A percentile compares a stretch with the other conserved stretches of the same genome.
These are phyloP conservation scores for Opisthograptis luteolata DNA, from an alignment of 2,888 invertebrate genomes.

Conservation along the genomic window DNA sequence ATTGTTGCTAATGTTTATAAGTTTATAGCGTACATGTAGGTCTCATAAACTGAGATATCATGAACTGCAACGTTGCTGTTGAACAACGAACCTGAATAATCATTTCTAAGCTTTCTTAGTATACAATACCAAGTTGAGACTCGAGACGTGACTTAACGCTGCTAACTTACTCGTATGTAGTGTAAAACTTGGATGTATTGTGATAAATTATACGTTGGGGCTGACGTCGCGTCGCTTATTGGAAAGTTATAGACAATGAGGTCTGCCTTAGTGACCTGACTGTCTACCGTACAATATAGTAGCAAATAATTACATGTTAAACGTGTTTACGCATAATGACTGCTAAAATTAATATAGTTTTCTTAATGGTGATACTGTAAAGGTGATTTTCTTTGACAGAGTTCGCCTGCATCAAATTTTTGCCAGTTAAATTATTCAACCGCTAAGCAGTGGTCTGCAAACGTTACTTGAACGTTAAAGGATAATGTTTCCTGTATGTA, in stretches of 20 bases:
- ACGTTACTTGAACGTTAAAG: no score
- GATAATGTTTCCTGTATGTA: no score
- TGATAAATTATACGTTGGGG: slow-evolving; percentile 8
- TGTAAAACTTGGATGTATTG: slow-evolving; percentile 6
- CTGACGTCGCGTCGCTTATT: slow-evolving; percentile 30
- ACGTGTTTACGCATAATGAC: slow-evolving; percentile 5
- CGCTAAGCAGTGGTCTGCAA: no score
- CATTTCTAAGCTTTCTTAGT: slow-evolving; percentile 33
- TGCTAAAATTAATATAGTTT: slow-evolving; percentile 23
- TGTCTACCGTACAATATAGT: slow-evolving; percentile 28
- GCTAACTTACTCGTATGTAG: slow-evolving; percentile 13
- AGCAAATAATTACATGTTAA: slow-evolving; percentile 9
- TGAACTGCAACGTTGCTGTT: slow-evolving; percentile 57
- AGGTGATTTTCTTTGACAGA: no score
- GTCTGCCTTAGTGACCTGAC: slow-evolving; percentile 50
- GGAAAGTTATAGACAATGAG: slow-evolving; percentile 52
- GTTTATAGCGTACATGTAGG: slow-evolving; percentile 39
- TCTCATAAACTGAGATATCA: slow-evolving; percentile 48
- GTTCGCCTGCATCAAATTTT: no score
- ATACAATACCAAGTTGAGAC: slow-evolving; percentile 23
- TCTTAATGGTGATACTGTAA: slow-evolving; percentile 15
- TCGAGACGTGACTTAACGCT: slow-evolving; percentile 20
- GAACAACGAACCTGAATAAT: slow-evolving; percentile 39
- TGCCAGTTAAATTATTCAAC: no score
- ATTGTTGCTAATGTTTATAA: slow-evolving; percentile 49